These are phyloP conservation scores for Athalia rosae DNA, from an alignment of 2,888 invertebrate species.

Conservation along the genomic window DNA sequence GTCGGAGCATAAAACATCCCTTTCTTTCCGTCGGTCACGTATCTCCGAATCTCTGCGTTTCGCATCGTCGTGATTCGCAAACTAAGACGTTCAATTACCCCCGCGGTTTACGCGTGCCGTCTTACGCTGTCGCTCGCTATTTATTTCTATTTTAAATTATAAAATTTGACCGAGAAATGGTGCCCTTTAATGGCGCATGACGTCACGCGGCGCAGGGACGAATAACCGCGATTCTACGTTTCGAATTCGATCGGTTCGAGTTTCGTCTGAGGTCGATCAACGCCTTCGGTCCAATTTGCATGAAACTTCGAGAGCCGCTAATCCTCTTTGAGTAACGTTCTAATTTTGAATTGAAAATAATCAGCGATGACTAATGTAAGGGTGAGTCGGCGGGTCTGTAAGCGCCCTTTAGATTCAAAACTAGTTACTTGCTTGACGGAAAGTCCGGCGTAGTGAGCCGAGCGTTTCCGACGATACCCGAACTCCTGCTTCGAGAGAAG, in stretches of 20 bases:
- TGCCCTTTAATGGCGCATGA: slow-evolving; percentile 55
- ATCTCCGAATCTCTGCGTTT: too few species aligned
- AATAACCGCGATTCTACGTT: not conserved
- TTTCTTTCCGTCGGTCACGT: too few species aligned
- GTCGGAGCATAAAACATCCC: too few species aligned
- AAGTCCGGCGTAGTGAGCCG: too few species aligned
- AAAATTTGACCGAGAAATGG: slow-evolving; percentile 53
- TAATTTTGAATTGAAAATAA: too few species aligned
- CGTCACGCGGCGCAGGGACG: slow-evolving; percentile 49
- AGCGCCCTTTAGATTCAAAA: too few species aligned
- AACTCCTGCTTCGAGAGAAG: not conserved
- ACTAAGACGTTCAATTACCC: not conserved
- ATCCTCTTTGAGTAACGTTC: too few species aligned
- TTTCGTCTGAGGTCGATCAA: not conserved
- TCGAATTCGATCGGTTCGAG: not conserved
- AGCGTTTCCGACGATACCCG: not conserved
- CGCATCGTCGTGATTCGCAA: not conserved
- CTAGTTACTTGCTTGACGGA: too few species aligned
- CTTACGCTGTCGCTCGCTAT: too few species aligned
- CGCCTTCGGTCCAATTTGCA: not conserved
- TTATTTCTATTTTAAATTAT: slow-evolving; percentile 14
- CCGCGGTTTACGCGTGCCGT: not conserved
- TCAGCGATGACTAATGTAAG: too few species aligned
- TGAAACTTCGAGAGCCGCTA: slow-evolving; percentile 47
- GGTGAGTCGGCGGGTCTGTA: too few species aligned